Base-by-base conservation (phyloP, 2,113 vertebrate genomes). In the Ailurus styani region DNA sequence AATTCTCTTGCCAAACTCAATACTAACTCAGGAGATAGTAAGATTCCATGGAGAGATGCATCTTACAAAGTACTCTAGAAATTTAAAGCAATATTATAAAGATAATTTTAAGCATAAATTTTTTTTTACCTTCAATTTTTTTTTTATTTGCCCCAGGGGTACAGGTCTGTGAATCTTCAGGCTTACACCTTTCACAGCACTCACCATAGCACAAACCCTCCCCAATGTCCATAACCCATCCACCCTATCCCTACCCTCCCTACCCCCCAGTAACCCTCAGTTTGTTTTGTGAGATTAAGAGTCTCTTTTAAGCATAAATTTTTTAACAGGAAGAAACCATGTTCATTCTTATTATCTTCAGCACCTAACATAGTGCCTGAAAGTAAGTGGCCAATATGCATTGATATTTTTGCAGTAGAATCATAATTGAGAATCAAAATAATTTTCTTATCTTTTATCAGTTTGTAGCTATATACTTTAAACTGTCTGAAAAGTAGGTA, bases 341-440 rank as follows among this genome's bases (percentile, higher is more conserved):
- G 40, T 81, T 82, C 57, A 2, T 93, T 27, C 93, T 57, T 6
- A 47, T 88, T 77, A 55, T 81, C 68, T 10, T 75, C 11, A 88
- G 54, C 23, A 86, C 14, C 40, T 91, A 90, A 52, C 23, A 55
- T 70, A 91, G 62, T 89, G 52, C 55, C 42, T 70, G 7, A 77
- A 86, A 70, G 12, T 95, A 93, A 40, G 15, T 96, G n/a, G 72
- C 73, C 50, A 90, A 18, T 50, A 86, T 89, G 25, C 77, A 70
- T 34, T 88, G 64, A 50, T 95, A 21, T 83, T 97, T 95, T 87
- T 68, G 23, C 21, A 64, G 31, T 90, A 73, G 40, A 95, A 21
- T 91, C 78, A 42, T 62, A 95, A 68, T 64, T 90, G 45, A 27
- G 70, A 95, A 77, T 98, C 27, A 93, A 37, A 96, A 85, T 93